A percentile compares a stretch with the other conserved stretches of the same genome.
These are phyloP conservation scores for Loripinus fragilis DNA, from an alignment of 2,888 invertebrate genomes.

Conservation along the genomic window DNA sequence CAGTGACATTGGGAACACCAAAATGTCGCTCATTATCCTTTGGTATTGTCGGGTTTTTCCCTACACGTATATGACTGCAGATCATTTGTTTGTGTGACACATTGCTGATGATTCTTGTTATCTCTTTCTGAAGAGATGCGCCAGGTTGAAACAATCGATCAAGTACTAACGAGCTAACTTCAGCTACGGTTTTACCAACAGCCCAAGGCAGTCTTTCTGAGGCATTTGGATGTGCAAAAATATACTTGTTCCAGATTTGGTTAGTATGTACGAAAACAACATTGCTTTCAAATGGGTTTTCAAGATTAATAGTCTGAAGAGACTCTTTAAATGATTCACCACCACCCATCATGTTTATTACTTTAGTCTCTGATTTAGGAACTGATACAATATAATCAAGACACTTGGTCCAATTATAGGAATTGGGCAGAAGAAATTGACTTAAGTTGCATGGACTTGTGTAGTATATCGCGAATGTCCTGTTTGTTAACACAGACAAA, in stretches of 20 bases:
- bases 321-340: too few relatives aligned
- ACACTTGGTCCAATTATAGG: constrained; percentile 42
- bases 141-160: constrained; percentile 24
- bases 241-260: neutral
- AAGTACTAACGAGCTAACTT: constrained; percentile 19
- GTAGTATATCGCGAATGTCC: constrained; percentile 36
- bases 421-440: constrained; percentile 20
- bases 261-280: neutral
- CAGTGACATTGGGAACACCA: constrained; percentile 29
- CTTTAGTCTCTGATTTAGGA: neutral
- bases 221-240: constrained; percentile 5
- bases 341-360: neutral
- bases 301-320: too few relatives aligned
- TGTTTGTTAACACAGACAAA: constrained; percentile 28
- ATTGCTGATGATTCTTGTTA: constrained; percentile 3
- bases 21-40: constrained; percentile 12
- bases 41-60: constrained; percentile 41
- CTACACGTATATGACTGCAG: constrained; percentile 47
- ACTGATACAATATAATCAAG: neutral
- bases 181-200: constrained; percentile 7
- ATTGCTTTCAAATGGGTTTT: too few relatives aligned
- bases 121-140: neutral
- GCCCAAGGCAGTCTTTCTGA: constrained; percentile 24
- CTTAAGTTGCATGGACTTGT: constrained; percentile 32
- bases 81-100: neutral